These are phyloP conservation scores for Gasterosteus nipponicus DNA, from an alignment of 2,113 vertebrate species.

Conservation along the genomic window DNA sequence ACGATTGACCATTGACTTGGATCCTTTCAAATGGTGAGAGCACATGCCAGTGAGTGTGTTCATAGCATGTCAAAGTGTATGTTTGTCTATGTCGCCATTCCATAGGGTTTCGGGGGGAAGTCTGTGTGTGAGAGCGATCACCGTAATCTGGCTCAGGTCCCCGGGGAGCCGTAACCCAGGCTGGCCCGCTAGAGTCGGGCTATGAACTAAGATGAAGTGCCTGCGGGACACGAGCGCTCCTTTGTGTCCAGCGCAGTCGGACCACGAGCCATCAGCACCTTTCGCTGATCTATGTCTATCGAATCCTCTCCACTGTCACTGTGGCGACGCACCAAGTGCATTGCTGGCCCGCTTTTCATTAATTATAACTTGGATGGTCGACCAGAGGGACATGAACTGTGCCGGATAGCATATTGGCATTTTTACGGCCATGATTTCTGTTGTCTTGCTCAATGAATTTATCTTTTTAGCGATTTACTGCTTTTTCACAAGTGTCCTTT, in stretches of 20 bases:
- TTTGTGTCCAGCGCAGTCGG: conserved; percentile 68
- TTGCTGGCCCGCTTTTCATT: conserved; percentile 63
- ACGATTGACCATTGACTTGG: conserved; percentile 69
- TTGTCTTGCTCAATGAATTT: conserved; percentile 77
- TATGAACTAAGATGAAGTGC: conserved; percentile 76
- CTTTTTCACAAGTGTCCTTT: conserved; percentile 56
- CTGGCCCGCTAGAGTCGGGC: conserved; percentile 48
- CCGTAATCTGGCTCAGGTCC: conserved; percentile 63
- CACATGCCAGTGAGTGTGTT: conserved; percentile 22
- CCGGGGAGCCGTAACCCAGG: conserved; percentile 65
- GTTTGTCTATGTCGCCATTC: conserved; percentile 23
- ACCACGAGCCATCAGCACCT: conserved; percentile 61
- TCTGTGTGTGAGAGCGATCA: conserved; percentile 53
- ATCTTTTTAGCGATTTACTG: conserved; percentile 57
- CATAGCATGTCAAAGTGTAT: not conserved
- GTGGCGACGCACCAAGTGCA: conserved; percentile 53
- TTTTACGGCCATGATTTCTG: conserved; percentile 79
- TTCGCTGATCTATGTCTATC: conserved; percentile 75
- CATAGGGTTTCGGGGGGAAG: conserved; percentile 5
- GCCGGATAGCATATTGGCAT: conserved; percentile 74
- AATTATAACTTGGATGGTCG: conserved; percentile 65
- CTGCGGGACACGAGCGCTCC: conserved; percentile 57
- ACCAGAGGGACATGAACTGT: conserved; percentile 65
- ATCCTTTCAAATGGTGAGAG: conserved; percentile 64
- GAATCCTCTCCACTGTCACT: conserved; percentile 68